Evolutionary conservation across 1,140 invertebrate species (phyloP).

Genomic region (Sycophaga agraensis): DNA sequence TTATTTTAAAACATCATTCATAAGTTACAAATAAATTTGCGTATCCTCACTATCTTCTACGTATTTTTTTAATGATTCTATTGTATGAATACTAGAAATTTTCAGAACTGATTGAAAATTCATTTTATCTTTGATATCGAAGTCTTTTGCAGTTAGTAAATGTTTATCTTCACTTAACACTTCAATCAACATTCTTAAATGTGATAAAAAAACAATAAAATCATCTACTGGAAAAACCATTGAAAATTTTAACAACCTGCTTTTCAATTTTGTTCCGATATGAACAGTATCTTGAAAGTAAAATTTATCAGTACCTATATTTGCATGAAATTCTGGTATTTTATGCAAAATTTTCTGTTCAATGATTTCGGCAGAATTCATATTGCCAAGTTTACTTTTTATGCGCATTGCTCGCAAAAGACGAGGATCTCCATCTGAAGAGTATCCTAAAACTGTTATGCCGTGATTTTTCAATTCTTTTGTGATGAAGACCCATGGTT

Average conservation of each 20-base stretch:
- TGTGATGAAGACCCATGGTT: constrained; percentile 21
- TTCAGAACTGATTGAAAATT: no score
- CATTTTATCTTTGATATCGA: no score
- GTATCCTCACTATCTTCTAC: constrained; percentile 24
- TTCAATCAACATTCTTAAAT: constrained; percentile 3
- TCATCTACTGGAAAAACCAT: constrained; percentile 15
- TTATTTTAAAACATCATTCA: neutral
- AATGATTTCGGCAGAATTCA: neutral
- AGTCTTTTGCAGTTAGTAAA: constrained; percentile 21
- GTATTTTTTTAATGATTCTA: constrained; percentile 6
- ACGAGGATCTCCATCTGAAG: constrained; percentile 30
- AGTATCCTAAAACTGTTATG: constrained; percentile 28
- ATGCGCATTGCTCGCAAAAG: no score
- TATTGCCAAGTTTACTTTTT: no score
- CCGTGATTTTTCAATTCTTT: constrained; percentile 13
- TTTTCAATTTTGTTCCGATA: constrained; percentile 8
- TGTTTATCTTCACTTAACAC: constrained; percentile 24
- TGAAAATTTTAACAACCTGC: constrained; percentile 16
- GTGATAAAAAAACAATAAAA: neutral
- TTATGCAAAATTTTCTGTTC: neutral
- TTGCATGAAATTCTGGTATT: neutral
- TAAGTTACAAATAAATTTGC: constrained; percentile 12
- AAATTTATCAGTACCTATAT: neutral
- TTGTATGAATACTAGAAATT: constrained; percentile 8
- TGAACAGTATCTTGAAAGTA: constrained; percentile 13